Evolutionary conservation across 2,888 invertebrate species (phyloP).

Genomic region (Chalcis sispes): DNA sequence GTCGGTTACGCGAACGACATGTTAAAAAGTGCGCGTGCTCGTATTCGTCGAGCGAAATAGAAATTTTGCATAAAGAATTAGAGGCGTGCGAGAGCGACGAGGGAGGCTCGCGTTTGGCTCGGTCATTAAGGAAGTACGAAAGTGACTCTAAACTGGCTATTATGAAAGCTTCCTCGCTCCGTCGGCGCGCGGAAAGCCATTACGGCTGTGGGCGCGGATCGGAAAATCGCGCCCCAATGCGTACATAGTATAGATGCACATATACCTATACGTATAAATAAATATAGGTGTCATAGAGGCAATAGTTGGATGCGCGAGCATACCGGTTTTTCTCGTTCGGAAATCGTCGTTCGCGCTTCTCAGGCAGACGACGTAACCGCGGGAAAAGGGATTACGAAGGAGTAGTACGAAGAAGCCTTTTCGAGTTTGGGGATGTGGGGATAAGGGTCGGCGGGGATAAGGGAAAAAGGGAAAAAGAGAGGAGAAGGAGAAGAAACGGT

Average conservation of each 20-base stretch:
- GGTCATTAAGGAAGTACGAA: constrained; percentile 44
- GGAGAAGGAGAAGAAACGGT: no score
- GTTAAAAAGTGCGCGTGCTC: no score
- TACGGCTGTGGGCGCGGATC: neutral
- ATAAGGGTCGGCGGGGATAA: neutral
- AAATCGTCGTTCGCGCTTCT: constrained; percentile 23
- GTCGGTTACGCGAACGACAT: no score
- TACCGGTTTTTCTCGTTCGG: constrained; percentile 59
- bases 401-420: neutral
- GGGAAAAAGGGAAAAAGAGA: neutral
- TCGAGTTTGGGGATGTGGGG: no score
- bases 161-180: constrained; percentile 37
- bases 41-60: no score
- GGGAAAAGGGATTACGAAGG: neutral
- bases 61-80: constrained; percentile 57
- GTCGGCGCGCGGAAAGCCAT: constrained; percentile 1
- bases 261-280: constrained; percentile 17
- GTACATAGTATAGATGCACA: neutral
- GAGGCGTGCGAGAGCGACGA: neutral
- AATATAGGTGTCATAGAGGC: no score
- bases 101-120: neutral
- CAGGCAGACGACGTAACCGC: neutral
- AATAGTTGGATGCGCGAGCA: no score
- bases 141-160: constrained; percentile 56
- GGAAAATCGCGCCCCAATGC: neutral